phyloP scores from a whole-genome alignment of 2,113 vertebrate genomes.

The Crotalus tigris region DNA sequence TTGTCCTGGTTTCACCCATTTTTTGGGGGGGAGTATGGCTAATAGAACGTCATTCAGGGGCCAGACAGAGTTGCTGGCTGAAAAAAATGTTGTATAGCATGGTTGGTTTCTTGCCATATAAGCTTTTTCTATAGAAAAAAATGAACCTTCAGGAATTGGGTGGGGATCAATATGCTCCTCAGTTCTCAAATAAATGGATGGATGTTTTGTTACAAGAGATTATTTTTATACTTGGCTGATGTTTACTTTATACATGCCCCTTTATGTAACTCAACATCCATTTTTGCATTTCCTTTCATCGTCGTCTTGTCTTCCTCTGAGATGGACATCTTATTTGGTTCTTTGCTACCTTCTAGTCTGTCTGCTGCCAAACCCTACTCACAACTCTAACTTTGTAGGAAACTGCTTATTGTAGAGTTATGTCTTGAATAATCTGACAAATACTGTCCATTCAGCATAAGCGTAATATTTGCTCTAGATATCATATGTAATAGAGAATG shows the following conservation, averaged over 20 bases:
- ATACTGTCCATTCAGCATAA: not conserved
- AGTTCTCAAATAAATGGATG: not conserved
- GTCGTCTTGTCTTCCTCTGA: not conserved
- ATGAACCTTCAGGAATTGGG: not conserved
- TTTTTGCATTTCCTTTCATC: not conserved
- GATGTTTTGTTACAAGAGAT: not conserved
- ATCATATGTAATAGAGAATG: slow-evolving; percentile 15
- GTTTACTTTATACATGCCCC: not conserved
- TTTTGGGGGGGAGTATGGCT: not conserved
- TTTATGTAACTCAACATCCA: not conserved
- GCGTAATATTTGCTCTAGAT: not conserved
- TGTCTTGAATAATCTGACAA: slow-evolving; percentile 2
- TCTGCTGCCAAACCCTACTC: not conserved
- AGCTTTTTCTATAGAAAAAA: not conserved
- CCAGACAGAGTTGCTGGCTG: not conserved
- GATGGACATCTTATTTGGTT: not conserved
- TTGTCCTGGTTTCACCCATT: not conserved
- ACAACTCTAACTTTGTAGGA: not conserved
- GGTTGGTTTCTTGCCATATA: not conserved
- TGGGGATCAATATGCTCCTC: not conserved
- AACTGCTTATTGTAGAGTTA: not conserved
- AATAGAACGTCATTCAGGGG: not conserved
- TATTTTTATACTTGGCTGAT: not conserved
- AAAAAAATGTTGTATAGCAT: not conserved
- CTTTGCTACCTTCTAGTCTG: not conserved